Conservation (phyloP, 2,888 invertebrate genomes). For the Pachliopta kotzebuea region DNA sequence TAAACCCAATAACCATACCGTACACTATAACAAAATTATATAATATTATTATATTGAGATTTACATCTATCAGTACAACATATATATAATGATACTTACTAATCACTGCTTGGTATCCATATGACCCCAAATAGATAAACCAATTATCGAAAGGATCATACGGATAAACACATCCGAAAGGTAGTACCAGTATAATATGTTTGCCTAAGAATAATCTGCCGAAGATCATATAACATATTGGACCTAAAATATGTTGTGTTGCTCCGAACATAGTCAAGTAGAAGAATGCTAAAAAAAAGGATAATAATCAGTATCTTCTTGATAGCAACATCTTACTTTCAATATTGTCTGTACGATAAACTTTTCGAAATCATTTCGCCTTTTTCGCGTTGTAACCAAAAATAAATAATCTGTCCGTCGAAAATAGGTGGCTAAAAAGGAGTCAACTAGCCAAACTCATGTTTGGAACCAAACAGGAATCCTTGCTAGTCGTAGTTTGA, state of each 20-base stretch:
- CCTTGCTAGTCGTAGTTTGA: too few relatives aligned
- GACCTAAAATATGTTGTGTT: neutral
- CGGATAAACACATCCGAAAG: neutral
- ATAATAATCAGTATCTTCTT: neutral
- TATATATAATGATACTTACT: neutral
- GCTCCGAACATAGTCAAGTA: neutral
- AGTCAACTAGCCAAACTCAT: too few relatives aligned
- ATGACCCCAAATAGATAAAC: neutral
- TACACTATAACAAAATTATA: slow-evolving; percentile 44
- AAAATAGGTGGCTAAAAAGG: too few relatives aligned
- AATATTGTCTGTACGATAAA: too few relatives aligned
- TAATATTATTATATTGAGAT: neutral
- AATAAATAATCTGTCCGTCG: too few relatives aligned
- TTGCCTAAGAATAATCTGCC: neutral
- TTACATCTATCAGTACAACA: too few relatives aligned
- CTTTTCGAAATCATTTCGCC: too few relatives aligned
- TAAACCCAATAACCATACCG: slow-evolving; percentile 40
- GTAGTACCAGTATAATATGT: slow-evolving; percentile 14
- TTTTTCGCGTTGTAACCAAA: too few relatives aligned
- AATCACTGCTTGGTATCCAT: neutral
- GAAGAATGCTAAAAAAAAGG: neutral
- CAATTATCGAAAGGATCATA: neutral
- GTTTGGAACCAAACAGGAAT: too few relatives aligned
- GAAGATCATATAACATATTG: neutral
- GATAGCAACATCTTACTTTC: too few relatives aligned